Base-by-base conservation (phyloP, 2,888 invertebrate genomes). In the Idaea dimidiata region DNA sequence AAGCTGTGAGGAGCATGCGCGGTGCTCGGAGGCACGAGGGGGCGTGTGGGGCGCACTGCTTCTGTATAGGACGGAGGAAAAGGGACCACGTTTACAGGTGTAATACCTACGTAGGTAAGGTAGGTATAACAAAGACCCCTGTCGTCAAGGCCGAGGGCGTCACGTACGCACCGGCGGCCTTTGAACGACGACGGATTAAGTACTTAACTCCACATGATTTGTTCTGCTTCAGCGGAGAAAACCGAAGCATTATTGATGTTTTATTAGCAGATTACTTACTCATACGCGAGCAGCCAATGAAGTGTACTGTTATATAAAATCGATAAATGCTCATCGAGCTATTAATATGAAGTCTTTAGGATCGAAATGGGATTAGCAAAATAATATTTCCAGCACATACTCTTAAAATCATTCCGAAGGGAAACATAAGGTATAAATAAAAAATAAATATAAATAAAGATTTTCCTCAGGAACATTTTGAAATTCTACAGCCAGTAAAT, bases 61-160 rank as follows among this genome's bases (percentile, higher is more conserved):
- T 81, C 73, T 77, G 80, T 78, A 87, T 89, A 89, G 89, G 89
- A 79, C 85, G 86, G 83, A 85, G 83, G 82, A 77, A 43, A 84
- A 85, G 83, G 82, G 78, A 43, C 70, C 71, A 71, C 66, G 64
- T 68, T 70, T 67, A 79, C 78, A 80, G 73, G 76, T 83, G 79
- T 74, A 77, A 61, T 68, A 70, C 62, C 64, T 70, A 64, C 62
- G 65, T 70, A 71, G 18, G 64, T 72, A 69, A n/a, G 32, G 17
- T 68, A 70, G 55, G 59, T 62, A 65, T 68, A 67, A 53, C 32
- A 62, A 69, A 75, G 72, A 61, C 63, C 64, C 64, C 72, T 72
- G 76, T 76, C 78, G 76, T 81, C 90, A 91, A 90, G 90, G 90
- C 84, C 88, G 84, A 80, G 79, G 80, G 71, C 74, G 79, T 74